Evolutionary conservation across 2,113 vertebrate genomes (phyloP).

Genomic region (Maccullochella peelii): DNA sequence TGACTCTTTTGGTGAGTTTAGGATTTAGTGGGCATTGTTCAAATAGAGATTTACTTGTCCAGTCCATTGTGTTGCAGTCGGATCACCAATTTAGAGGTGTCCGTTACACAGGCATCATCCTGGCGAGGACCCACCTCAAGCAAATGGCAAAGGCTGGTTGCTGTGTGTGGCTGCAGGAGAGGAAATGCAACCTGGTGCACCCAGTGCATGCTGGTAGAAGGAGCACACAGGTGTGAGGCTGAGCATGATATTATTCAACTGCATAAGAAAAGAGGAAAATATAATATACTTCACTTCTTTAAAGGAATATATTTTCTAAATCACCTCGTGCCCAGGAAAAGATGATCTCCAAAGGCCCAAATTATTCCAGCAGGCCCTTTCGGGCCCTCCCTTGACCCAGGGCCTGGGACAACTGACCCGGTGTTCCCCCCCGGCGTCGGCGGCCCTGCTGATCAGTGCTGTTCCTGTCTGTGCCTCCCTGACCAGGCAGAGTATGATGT

Average conservation of each 20-base stretch:
- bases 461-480: not conserved
- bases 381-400: too few relatives aligned
- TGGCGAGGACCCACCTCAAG: not conserved
- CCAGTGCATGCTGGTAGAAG: not conserved
- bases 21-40: not conserved
- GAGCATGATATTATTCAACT: not conserved
- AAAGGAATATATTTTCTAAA: not conserved
- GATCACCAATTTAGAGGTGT: not conserved
- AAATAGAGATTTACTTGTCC: not conserved
- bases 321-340: too few relatives aligned
- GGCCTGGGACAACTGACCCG: too few relatives aligned
- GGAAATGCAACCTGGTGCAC: not conserved
- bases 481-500: not conserved
- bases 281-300: not conserved
- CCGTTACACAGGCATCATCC: not conserved
- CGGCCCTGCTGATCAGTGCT: slow-evolving; percentile 2
- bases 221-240: not conserved
- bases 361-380: too few relatives aligned
- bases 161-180: not conserved
- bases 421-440: too few relatives aligned
- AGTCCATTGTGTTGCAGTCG: not conserved
- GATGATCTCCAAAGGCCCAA: too few relatives aligned
- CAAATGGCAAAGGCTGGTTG: not conserved
- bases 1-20: not conserved
- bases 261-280: not conserved